Evolutionary conservation across 2,888 invertebrate genomes (phyloP), one percentile per base, ranked within the genome.

Genomic region (Drosophila paranaensis): DNA sequence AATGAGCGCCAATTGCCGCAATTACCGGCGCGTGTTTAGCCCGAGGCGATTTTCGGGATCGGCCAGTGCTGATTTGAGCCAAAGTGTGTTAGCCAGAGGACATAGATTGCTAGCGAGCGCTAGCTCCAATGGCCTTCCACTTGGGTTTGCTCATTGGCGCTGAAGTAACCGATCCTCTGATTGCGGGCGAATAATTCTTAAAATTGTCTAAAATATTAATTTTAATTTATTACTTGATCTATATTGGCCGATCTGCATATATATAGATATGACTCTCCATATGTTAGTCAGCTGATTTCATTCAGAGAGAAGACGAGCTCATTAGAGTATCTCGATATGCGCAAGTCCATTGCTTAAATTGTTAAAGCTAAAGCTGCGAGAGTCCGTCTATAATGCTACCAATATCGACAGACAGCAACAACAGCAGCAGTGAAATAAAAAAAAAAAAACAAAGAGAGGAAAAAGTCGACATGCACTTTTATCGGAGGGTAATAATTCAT

Each of bases 401-500:
- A 74, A 65, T 56, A 82, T 77, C 67, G 76, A 71, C 72, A 51
- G 42, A 61, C 51, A 48, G 46, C 60, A 61, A 51, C 45, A 46
- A 33, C 39, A 43, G 68, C 50, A 33, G 33, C 20, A 35, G 33
- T 48, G 63, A 71, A 54, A 37, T 33, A n/a, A n/a, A 40, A 40
- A n/a, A 9, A 40, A 16, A 16, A 16, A 63, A n/a, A 63, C 46
- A 65, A 54, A 54, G 37, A 56, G 27, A 58, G 68, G 61, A 70
- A 80, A 77, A 83, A 72, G 75, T 74, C 82, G 79, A 81, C 81
- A 75, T 86, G 88, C 86, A 81, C 79, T 89, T 87, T 90, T 90
- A 90, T 90, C 91, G 74, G 82, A 90, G 84, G 84, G 88, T 87
- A 90, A 90, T 91, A 90, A 90, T 90, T 90, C 89, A 90, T 88